Conservation (phyloP, 2,888 invertebrate genomes). For the Lasioglossum zephyrum region DNA sequence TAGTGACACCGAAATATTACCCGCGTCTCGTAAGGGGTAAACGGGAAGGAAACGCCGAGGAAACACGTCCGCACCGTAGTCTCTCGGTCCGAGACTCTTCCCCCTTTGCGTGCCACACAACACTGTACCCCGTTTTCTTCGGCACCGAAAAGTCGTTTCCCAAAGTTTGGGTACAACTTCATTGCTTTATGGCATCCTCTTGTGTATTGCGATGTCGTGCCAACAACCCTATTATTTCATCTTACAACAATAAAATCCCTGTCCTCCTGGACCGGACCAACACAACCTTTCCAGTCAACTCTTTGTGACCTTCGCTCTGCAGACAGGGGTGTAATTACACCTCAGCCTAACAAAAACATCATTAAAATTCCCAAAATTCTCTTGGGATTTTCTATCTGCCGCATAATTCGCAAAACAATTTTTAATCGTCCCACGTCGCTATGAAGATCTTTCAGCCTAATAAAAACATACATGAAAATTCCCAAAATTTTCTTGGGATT, state of each 20-base stretch:
- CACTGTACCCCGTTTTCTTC: background rate
- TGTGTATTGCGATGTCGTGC: background rate
- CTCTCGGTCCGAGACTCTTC: background rate
- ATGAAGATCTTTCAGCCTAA: too few relatives aligned
- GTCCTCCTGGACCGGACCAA: background rate
- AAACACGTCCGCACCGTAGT: background rate
- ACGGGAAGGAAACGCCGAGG: constrained; percentile 9
- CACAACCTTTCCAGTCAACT: background rate
- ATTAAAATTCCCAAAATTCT: too few relatives aligned
- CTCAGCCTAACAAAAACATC: too few relatives aligned
- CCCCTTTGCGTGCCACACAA: constrained; percentile 11
- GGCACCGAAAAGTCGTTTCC: constrained; percentile 9
- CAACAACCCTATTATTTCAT: background rate
- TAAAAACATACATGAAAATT: too few relatives aligned
- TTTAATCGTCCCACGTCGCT: too few relatives aligned
- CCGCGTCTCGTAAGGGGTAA: constrained; percentile 28
- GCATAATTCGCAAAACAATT: too few relatives aligned
- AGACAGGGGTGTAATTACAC: too few relatives aligned
- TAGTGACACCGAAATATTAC: constrained; percentile 40
- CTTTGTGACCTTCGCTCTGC: too few relatives aligned
- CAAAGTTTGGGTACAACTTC: constrained; percentile 49
- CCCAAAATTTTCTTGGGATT: too few relatives aligned
- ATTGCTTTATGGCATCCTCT: constrained; percentile 37
- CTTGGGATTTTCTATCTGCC: too few relatives aligned
- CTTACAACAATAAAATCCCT: background rate